Conservation (phyloP, 2,113 vertebrate species). For the Onychostruthus taczanowskii region DNA sequence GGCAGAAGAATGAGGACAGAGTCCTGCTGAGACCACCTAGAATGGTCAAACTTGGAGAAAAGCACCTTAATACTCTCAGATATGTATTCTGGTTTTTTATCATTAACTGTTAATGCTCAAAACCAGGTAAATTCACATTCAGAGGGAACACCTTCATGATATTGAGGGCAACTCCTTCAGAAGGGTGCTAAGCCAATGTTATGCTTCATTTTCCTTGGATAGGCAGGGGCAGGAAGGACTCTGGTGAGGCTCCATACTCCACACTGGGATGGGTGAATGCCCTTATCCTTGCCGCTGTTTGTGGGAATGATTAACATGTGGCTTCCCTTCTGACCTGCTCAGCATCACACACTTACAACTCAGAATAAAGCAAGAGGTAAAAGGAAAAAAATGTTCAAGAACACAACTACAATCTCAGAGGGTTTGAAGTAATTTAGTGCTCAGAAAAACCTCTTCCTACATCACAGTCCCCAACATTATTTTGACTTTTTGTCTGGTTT, state of each 20-base stretch:
- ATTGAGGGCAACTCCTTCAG: neutral
- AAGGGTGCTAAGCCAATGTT: neutral
- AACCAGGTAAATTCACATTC: neutral
- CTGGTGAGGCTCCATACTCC: neutral
- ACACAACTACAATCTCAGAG: neutral
- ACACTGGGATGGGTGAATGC: neutral
- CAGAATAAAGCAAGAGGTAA: neutral
- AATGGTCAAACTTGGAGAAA: neutral
- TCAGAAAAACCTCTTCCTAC: neutral
- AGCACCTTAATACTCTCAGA: neutral
- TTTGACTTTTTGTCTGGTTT: neutral
- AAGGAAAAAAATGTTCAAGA: neutral
- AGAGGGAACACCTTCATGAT: neutral
- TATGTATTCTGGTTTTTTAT: neutral
- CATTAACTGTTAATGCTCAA: neutral
- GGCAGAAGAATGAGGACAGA: neutral
- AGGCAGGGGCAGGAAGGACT: neutral
- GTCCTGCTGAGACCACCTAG: neutral
- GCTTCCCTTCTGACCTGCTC: neutral
- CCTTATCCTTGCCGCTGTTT: neutral
- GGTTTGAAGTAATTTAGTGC: neutral
- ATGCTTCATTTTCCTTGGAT: neutral
- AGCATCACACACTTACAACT: neutral
- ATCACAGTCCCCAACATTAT: neutral
- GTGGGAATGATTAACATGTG: neutral